A percentile compares a stretch with the other conserved stretches of the same genome.
phyloP scores from a whole-genome alignment of 30 jellyfish, hydroid and myxozoan genomes.

The Cassiopea xamachana region DNA sequence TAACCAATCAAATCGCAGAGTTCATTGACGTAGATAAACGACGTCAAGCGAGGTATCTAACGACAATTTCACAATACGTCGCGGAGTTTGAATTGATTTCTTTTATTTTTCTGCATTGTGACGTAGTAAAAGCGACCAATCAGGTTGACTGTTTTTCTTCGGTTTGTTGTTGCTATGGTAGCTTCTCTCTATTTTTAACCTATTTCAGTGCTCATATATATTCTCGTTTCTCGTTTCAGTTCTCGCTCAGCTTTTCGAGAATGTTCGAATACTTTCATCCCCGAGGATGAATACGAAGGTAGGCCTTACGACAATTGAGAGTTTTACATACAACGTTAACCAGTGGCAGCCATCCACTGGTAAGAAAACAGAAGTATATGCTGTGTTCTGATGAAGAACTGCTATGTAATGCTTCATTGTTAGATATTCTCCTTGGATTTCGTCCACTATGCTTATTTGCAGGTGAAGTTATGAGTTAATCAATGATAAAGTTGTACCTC shows the following conservation, averaged over 20 bases:
- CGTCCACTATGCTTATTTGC: too few relatives aligned
- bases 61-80: conserved; percentile 43
- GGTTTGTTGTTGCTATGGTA: conserved; percentile 48
- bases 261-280: too few relatives aligned
- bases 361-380: too few relatives aligned
- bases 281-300: too few relatives aligned
- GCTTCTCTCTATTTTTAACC: conserved; percentile 28
- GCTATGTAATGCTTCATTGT: too few relatives aligned
- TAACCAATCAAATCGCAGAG: conserved; percentile 48
- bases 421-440: too few relatives aligned
- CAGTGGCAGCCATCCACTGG: too few relatives aligned
- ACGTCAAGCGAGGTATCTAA: conserved; percentile 28
- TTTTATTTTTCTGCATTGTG: conserved; percentile 27
- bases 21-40: neutral
- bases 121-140: conserved; percentile 52
- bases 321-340: too few relatives aligned
- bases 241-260: neutral
- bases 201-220: conserved; percentile 9
- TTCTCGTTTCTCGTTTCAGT: conserved; percentile 27
- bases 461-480: too few relatives aligned
- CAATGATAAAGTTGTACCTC: too few relatives aligned
- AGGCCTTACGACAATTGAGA: too few relatives aligned
- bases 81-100: neutral
- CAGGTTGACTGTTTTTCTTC: conserved; percentile 33
- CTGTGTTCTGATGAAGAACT: too few relatives aligned